phyloP scores from a whole-genome alignment of 2,888 invertebrate species.

The Torymus texanus region DNA sequence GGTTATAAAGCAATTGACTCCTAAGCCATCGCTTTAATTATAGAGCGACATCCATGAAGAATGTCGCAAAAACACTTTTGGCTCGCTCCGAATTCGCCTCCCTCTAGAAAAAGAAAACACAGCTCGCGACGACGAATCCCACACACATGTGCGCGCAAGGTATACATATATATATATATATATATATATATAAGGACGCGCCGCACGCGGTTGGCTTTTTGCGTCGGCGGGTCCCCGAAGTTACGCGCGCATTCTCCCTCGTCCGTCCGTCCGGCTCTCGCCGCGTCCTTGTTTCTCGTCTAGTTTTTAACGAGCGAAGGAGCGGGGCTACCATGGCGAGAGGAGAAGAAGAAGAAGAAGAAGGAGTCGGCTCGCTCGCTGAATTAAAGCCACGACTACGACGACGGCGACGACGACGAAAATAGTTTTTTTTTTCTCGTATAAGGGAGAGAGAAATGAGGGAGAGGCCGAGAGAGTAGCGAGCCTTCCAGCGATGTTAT shows the following conservation, averaged over 20 bases:
- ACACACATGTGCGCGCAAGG: neutral
- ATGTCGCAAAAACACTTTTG: slow-evolving; percentile 26
- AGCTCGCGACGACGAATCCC: no score
- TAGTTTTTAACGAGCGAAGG: slow-evolving; percentile 48
- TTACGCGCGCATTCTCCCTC: slow-evolving; percentile 11
- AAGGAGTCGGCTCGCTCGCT: neutral
- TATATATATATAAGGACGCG: no score
- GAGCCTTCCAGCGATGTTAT: slow-evolving; percentile 32
- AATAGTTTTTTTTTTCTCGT: slow-evolving; percentile 24
- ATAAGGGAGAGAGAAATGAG: neutral
- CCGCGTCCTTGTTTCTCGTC: slow-evolving; percentile 37
- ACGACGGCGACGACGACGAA: neutral
- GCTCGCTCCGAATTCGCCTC: neutral
- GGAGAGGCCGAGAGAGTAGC: neutral
- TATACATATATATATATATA: no score
- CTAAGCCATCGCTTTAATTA: slow-evolving; percentile 27
- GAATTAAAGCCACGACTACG: slow-evolving; percentile 28
- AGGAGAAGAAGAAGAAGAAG: neutral
- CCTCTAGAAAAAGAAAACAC: neutral
- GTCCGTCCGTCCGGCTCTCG: neutral
- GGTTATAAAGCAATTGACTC: slow-evolving; percentile 39
- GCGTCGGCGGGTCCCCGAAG: neutral
- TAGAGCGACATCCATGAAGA: slow-evolving; percentile 36
- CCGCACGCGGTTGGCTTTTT: neutral
- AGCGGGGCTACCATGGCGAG: neutral